A percentile compares a stretch with the other conserved stretches of the same genome.
phyloP scores from a whole-genome alignment of 2,888 invertebrate genomes.

The Chrysina gloriosa region DNA sequence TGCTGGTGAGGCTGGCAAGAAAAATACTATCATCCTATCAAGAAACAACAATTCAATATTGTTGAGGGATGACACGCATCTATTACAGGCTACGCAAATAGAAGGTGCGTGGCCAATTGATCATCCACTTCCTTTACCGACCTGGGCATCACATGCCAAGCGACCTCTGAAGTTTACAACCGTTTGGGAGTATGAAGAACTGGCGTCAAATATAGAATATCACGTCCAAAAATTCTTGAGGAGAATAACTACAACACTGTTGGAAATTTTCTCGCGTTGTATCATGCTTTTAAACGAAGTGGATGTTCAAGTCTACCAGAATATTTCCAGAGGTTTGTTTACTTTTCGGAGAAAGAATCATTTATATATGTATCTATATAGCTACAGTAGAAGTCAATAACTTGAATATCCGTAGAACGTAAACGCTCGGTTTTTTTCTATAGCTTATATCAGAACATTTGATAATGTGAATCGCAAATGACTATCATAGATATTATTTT shows the following conservation, averaged over 20 bases:
- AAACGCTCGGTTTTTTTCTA: too few species aligned
- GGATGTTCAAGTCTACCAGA: conserved; percentile 74
- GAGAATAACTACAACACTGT: conserved; percentile 91
- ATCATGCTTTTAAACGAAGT: conserved; percentile 73
- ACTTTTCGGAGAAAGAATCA: not conserved
- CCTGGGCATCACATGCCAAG: conserved; percentile 71
- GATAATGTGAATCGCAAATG: too few species aligned
- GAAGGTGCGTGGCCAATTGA: conserved; percentile 74
- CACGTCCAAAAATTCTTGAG: conserved; percentile 82
- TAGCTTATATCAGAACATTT: too few species aligned
- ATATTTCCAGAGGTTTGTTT: conserved; percentile 73
- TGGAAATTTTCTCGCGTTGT: conserved; percentile 81
- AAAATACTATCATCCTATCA: conserved; percentile 56
- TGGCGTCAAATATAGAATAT: conserved; percentile 83
- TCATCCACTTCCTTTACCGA: conserved; percentile 81
- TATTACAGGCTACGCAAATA: conserved; percentile 62
- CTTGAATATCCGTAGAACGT: too few species aligned
- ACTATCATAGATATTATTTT: too few species aligned
- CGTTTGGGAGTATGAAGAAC: conserved; percentile 79
- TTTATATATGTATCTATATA: too few species aligned
- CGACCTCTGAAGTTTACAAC: conserved; percentile 67
- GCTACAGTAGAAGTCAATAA: too few species aligned
- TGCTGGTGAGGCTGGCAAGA: conserved; percentile 62
- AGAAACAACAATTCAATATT: conserved; percentile 55
- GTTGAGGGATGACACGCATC: conserved; percentile 50